Percentiles rank a stretch among this genome's conserved stretches.
phyloP scores from a whole-genome alignment of 2,797 vertebrate genomes.

The Tauraco hartlaubi region DNA sequence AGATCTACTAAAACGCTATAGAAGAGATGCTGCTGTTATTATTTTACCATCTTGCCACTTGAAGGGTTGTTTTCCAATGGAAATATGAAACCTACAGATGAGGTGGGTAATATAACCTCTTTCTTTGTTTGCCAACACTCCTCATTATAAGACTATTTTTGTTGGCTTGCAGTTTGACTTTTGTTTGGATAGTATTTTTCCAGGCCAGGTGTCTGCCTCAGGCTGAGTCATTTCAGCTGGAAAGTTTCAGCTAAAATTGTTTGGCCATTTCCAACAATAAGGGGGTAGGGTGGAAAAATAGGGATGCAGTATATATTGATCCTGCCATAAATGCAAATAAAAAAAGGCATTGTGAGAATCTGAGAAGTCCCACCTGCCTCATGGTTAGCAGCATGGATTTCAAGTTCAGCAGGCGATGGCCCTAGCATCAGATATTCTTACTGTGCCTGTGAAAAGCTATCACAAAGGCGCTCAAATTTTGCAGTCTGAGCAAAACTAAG shows the following conservation, averaged over 20 bases:
- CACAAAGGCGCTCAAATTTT: not conserved
- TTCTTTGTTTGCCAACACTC: conserved; percentile 18
- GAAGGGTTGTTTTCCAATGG: not conserved
- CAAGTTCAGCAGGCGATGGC: not conserved
- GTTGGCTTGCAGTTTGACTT: not conserved
- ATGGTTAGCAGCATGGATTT: not conserved
- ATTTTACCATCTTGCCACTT: not conserved
- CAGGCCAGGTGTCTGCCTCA: conserved; percentile 11
- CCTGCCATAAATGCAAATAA: not conserved
- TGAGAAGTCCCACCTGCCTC: not conserved
- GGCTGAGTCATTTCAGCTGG: not conserved
- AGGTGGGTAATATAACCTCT: not conserved
- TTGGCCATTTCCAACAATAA: not conserved
- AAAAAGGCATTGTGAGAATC: not conserved
- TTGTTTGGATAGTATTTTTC: not conserved
- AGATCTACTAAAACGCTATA: conserved; percentile 11
- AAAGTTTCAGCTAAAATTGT: not conserved
- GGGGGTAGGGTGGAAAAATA: not conserved
- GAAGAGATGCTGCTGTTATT: not conserved
- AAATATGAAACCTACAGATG: not conserved
- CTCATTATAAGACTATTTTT: not conserved
- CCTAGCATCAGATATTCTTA: not conserved
- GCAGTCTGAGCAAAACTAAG: not conserved
- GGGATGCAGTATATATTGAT: not conserved
- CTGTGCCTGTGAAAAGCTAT: not conserved